phyloP scores from a whole-genome alignment of 2,113 vertebrate genomes.

The Tragelaphus scriptus region DNA sequence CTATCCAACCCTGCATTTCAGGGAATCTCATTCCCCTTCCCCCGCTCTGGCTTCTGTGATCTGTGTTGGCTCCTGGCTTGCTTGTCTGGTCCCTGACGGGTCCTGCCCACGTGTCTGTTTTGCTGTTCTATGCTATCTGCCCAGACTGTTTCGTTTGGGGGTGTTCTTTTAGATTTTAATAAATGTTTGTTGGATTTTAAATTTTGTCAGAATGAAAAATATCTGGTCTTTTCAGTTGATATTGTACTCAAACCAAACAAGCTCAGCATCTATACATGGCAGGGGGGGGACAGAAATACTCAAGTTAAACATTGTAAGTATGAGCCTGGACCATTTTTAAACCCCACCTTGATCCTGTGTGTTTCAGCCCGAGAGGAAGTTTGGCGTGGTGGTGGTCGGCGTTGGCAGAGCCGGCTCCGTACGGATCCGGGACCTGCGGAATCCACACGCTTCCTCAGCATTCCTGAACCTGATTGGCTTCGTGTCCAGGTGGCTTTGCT shows the following conservation, averaged over 20 bases:
- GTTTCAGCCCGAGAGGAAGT: conserved; percentile 81
- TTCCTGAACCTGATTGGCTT: conserved; percentile 87
- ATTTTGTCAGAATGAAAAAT: neutral
- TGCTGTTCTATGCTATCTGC: neutral
- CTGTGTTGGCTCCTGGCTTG: neutral
- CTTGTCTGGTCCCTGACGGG: neutral
- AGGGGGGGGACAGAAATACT: neutral
- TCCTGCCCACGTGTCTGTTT: neutral
- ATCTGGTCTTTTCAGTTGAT: neutral
- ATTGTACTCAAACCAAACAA: neutral
- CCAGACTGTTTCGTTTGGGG: neutral
- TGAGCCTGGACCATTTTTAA: neutral
- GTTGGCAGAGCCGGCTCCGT: conserved; percentile 89
- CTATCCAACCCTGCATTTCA: neutral
- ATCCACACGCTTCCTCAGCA: conserved; percentile 81
- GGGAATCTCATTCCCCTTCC: neutral
- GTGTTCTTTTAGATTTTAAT: neutral
- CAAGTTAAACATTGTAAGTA: neutral
- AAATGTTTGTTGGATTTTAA: neutral
- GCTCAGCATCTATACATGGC: neutral
- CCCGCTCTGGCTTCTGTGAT: rapidly evolving
- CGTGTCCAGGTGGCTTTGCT: conserved; percentile 87
- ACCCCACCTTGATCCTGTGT: neutral
- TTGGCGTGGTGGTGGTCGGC: conserved; percentile 92
- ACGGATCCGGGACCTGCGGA: conserved; percentile 88